Evolutionary conservation across 2,797 vertebrate genomes (phyloP), one percentile per base, ranked within the genome.

Genomic region (Characodon lateralis): DNA sequence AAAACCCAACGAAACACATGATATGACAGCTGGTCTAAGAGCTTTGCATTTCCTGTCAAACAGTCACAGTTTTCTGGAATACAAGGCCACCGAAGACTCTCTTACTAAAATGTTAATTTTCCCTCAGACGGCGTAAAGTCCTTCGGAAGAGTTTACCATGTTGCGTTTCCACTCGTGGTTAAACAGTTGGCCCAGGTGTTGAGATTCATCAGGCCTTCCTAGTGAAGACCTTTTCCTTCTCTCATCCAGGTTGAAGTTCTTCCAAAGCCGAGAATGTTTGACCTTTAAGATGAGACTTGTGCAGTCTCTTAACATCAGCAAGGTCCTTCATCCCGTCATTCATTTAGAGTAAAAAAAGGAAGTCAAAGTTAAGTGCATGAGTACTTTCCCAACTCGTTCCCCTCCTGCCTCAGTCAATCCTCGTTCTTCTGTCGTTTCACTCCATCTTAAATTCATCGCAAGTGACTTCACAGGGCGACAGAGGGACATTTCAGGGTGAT

Each of bases 1-100:
- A 85, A 91, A 84, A 91, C 84, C 85, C 80, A 91, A 82, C 48
- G 51, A 76, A 83, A 53, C 87, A 73, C 13, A n/a, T 82, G 75
- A 78, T 79, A 81, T 48, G 78, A 86, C 68, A 84, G 80, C 71
- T 48, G 61, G 71, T 85, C 71, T 48, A 66, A 75, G 83, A 92
- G 80, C 85, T 87, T 87, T 85, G 83, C 77, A 77, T 87, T 85
- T 91, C 79, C 85, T 77, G 69, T 90, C 76, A 71, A 87, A 78
- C 79, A 87, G 86, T 91, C 73, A 58, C 51, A 0, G 13, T 80
- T 85, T 78, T 84, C 66, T 87, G 78, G 73, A 91, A 84, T 87
- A 91, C 89, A 94, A 95, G 93, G 91, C 92, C 58, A 51, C 90
- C 85, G 80, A 91, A 68, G 83, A 82, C 84, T 81, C 81, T 82